phyloP scores from a whole-genome alignment of 2,888 invertebrate species.

The Drosophila pseudotakahashii region DNA sequence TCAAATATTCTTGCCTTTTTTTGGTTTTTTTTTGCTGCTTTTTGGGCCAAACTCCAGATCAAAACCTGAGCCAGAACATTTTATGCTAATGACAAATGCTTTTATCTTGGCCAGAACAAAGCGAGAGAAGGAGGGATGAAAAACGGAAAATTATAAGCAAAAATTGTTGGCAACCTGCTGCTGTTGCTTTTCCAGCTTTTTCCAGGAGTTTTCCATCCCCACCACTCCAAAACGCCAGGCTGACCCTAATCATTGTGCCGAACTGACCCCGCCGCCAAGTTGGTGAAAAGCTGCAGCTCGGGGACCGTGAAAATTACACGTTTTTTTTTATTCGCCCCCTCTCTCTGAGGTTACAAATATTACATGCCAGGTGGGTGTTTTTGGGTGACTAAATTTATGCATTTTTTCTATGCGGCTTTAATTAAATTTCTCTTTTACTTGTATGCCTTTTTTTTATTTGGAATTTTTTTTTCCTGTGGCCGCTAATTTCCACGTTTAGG shows the following conservation, averaged over 20 bases:
- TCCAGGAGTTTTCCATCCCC: slow-evolving; percentile 49
- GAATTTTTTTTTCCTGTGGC: slow-evolving; percentile 39
- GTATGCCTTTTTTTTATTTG: slow-evolving; percentile 14
- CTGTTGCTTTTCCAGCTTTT: slow-evolving; percentile 28
- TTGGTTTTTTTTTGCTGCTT: too few relatives aligned
- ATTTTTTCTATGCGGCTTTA: slow-evolving; percentile 69
- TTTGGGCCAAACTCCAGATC: slow-evolving; percentile 36
- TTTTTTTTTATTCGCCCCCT: slow-evolving; percentile 39
- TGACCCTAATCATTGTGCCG: slow-evolving; percentile 77
- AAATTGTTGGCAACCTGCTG: slow-evolving; percentile 69
- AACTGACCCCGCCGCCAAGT: slow-evolving; percentile 52
- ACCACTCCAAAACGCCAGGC: slow-evolving; percentile 10
- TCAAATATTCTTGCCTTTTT: slow-evolving; percentile 64
- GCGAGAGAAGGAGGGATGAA: slow-evolving; percentile 19
- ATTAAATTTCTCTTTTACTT: slow-evolving; percentile 72
- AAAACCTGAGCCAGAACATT: slow-evolving; percentile 59
- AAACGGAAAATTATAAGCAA: slow-evolving; percentile 57
- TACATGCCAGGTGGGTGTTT: slow-evolving; percentile 59
- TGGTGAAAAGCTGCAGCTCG: slow-evolving; percentile 61
- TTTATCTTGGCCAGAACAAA: slow-evolving; percentile 64
- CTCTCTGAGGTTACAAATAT: slow-evolving; percentile 62
- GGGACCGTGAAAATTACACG: slow-evolving; percentile 77
- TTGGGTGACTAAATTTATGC: slow-evolving; percentile 68
- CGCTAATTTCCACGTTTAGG: slow-evolving; percentile 76
- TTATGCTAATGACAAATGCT: slow-evolving; percentile 80